Evolutionary conservation across 92 coral and sea anemone species (phyloP).

Genomic region (Palythoa heliodiscus): DNA sequence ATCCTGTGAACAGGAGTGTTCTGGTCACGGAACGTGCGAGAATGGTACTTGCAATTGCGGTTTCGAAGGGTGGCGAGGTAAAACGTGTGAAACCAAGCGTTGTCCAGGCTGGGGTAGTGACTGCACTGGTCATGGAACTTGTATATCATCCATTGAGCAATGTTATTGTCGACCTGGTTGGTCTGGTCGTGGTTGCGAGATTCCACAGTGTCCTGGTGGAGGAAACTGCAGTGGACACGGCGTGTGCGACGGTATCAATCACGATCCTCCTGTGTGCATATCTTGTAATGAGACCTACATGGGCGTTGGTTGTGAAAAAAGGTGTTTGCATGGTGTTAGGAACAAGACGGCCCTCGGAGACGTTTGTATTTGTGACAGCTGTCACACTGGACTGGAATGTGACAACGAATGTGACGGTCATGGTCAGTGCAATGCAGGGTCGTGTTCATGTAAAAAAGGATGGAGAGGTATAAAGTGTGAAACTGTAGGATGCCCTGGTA

Average conservation of each 20-base stretch:
- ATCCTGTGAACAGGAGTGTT: conserved; percentile 64
- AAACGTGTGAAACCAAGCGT: conserved; percentile 58
- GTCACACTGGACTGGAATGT: conserved; percentile 69
- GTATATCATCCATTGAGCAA: conserved; percentile 59
- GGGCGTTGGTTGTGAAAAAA: conserved; percentile 64
- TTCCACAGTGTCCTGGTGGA: conserved; percentile 71
- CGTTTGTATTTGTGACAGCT: conserved; percentile 55
- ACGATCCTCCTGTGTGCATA: conserved; percentile 67
- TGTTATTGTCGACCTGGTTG: conserved; percentile 76
- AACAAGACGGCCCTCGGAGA: conserved; percentile 26
- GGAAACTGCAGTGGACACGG: conserved; percentile 74
- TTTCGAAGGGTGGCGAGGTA: conserved; percentile 76
- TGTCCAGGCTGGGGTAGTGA: conserved; percentile 76
- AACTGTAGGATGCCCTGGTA: conserved; percentile 69
- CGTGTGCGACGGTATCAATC: conserved; percentile 58
- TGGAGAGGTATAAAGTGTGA: conserved; percentile 73
- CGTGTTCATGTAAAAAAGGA: conserved; percentile 59
- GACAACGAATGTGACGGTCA: conserved; percentile 64
- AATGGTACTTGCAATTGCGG: conserved; percentile 72
- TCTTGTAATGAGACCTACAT: conserved; percentile 61
- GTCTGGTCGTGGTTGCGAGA: conserved; percentile 67
- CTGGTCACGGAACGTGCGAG: conserved; percentile 62
- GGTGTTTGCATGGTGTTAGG: conserved; percentile 58
- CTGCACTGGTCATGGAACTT: conserved; percentile 69
- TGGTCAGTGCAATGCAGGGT: conserved; percentile 55